A percentile compares a stretch with the other conserved stretches of the same genome.
Evolutionary conservation across 2,113 vertebrate genomes (phyloP).

Genomic region (Athene noctua): DNA sequence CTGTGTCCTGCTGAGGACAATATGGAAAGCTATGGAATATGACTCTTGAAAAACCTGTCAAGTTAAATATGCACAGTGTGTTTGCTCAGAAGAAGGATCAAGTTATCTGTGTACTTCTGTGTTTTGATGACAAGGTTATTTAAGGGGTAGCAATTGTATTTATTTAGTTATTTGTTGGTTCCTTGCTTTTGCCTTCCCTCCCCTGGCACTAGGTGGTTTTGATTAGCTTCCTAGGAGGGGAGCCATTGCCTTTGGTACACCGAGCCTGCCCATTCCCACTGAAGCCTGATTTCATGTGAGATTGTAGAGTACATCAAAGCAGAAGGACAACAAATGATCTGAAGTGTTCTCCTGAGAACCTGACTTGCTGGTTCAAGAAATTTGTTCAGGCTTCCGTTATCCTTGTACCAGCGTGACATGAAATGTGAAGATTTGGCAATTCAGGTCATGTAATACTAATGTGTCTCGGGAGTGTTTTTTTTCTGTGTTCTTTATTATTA

Average conservation of each 20-base stretch:
- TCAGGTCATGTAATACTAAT: not conserved
- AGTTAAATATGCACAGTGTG: not conserved
- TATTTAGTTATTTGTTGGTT: slow-evolving; percentile 1
- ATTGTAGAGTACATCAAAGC: not conserved
- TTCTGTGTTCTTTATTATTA: not conserved
- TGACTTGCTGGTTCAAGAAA: slow-evolving; percentile 1
- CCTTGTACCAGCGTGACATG: not conserved
- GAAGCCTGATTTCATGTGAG: slow-evolving; percentile 3
- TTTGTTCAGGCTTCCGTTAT: not conserved
- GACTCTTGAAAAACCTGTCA: slow-evolving; percentile 39
- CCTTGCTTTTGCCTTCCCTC: not conserved
- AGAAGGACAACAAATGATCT: not conserved
- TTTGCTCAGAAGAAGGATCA: slow-evolving; percentile 7
- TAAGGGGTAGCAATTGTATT: not conserved
- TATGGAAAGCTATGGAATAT: slow-evolving; percentile 34
- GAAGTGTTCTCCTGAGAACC: slow-evolving; percentile 1
- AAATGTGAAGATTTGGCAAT: not conserved
- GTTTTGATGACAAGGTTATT: slow-evolving; percentile 6
- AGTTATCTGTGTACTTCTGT: slow-evolving; percentile 17
- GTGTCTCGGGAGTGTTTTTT: not conserved
- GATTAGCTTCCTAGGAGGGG: slow-evolving; percentile 20
- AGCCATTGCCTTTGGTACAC: not conserved
- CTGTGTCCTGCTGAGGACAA: slow-evolving; percentile 44
- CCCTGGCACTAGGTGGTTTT: not conserved
- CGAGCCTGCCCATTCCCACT: not conserved